Base-by-base conservation (phyloP, 2,888 invertebrate genomes). In the Drosophila paucipuncta region DNA sequence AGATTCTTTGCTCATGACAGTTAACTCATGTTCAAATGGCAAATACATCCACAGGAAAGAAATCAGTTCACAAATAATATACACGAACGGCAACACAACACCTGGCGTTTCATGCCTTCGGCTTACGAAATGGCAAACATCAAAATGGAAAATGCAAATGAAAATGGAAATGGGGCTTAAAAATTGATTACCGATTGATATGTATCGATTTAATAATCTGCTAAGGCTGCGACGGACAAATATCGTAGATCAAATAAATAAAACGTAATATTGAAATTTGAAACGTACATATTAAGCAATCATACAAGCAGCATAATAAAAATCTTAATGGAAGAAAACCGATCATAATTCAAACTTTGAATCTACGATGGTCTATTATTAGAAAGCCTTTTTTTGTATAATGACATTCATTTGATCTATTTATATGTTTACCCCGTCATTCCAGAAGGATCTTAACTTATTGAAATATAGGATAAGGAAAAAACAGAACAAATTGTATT, bases 21-120 rank as follows among this genome's bases (percentile, higher is more conserved):
- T 69, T 47, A 43, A 77, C 52, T 58, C 55, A 76, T 68, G 65
- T 58, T 59, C 49, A 63, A 73, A 64, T 54, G 30, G 43, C 43
- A 67, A 55, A 37, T 25, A 28, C 13, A 43, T 28, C 52, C 58
- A 37, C 30, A n/a, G 11, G 41, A 59, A 22, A 22, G 2, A 58
- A 49, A 61, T 31, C 35, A 18, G 10, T 28, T 35, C 18, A n/a
- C 16, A 41, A 41, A 47, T 50, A 25, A n/a, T 30, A 49, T 47
- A 31, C 9, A 33, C n/a, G 37, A 61, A 25, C 4, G 58, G 30
- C 50, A 52, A 43, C 39, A 57, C 39, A 49, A 4, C 53, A 63
- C 41, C 68, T 67, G 57, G 30, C 55, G 52, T 47, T 3, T 30
- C 25, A 13, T 52, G 33, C 49, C 30, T 68, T 33, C n/a, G 28